Base-by-base conservation (phyloP, 1,140 invertebrate genomes). In the Apis florea region DNA sequence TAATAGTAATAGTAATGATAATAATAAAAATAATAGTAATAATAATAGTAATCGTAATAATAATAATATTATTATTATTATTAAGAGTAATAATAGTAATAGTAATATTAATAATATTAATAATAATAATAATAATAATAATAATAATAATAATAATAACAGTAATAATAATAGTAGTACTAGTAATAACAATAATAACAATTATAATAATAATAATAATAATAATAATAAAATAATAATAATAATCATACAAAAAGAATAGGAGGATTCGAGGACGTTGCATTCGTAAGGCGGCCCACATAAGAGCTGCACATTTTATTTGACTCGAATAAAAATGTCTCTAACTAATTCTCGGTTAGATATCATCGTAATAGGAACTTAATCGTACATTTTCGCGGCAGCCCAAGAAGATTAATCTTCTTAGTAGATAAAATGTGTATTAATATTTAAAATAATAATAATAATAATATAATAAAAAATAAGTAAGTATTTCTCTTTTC, bases 311-410 rank as follows among this genome's bases (percentile, higher is more conserved):
- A 66, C 72, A 82, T 84, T 59, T 85, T 71, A 58, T 19, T 31
- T 9, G 9, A 19, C 13, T 26, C 69, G 24, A 10, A 11, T 54
- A 67, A 19, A 58, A 10, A 85, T 77, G 71, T 82, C 76, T 40
- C 21, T 86, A 87, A 89, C 83, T 87, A 85, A 90, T 84, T 85
- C 47, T 90, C 78, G 58, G 75, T 88, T 77, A 87, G 77, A 87
- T 74, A 89, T 84, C 58, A 63, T 73, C 54, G 79, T 90, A 91
- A 90, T 91, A 92, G 90, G 90, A 93, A 91, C 90, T 92, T 91
- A 90, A 90, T 88, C 74, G 83, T 85, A 88, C 84, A 80, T 85
- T 61, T 67, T 84, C 82, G 76, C 64, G 83, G 82, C 88, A 85
- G 81, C 85, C 77, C 68, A 54, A 80, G 77, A 69, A 64, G 26